Evolutionary conservation across 2,797 vertebrate species (phyloP), one percentile per base, ranked within the genome.

Genomic region (Pitangus sulphuratus): DNA sequence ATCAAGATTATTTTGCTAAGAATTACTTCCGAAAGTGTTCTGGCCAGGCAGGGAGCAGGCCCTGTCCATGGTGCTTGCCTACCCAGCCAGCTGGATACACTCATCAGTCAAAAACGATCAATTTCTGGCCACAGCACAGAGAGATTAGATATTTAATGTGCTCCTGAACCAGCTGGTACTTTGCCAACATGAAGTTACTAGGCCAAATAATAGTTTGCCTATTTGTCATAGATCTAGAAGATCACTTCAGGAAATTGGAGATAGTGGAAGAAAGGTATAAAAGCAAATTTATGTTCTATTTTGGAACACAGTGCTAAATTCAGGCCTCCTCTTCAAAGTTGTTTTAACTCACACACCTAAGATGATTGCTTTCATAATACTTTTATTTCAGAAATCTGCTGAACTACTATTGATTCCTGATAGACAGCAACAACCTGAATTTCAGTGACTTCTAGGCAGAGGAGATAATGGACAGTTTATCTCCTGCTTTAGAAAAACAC

Each of bases 21-120:
- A 17, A 21, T 24, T 21, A 25, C 35, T 72, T 65, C 28, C 17
- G 10, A 22, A 53, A 48, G 25, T 9, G 17, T 7, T 51, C n/a
- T 10, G 30, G 48, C 12, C 2, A 2, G 48, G 51, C 31, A 87
- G n/a, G 35, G 53, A 87, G 72, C 17, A 35, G 82, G 15, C 76
- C 87, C 89, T 95, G 94, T 80, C 89, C 87, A 68, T 87, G 69
- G 90, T 90, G 53, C 93, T 91, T 6, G 0, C 16, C 33, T 12
- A 25, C 16, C 12, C 48, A 78, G n/a, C 8, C 17, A 26, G 28
- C 31, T 7, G 22, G 18, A 42, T 45, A n/a, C 10, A 53, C 25
- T 26, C 45, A 84, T 8, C 10, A 15, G 11, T 47, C 0, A 0
- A 50, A 19, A 60, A 33, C 25, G 16, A 62, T 2, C 3, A 39